Base-by-base conservation (phyloP, 1,140 invertebrate species). In the Leptinotarsa defecta region DNA sequence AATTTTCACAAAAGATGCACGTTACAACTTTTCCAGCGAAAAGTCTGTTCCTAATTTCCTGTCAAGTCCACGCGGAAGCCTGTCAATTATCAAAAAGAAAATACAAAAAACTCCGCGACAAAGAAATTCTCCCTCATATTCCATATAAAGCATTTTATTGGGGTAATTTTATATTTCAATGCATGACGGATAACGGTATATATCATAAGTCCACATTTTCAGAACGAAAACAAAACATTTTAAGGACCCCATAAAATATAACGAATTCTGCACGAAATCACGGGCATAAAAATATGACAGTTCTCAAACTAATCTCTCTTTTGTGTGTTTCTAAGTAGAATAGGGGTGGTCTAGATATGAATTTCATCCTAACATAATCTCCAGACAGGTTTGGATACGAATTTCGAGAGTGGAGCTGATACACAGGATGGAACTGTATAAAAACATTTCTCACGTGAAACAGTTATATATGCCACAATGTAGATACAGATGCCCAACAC, bases 231-330 rank as follows among this genome's bases (percentile, higher is more conserved):
- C 24, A 68, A 68, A 68, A 34, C 24, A 43, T 68, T 68, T 68
- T 68, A 68, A 68, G 67, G n/a, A 48, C 67, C 24, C 67, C 34
- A 68, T 68, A 68, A 68, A 68, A 68, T 67, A 19, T 48, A 68
- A 68, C 67, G 24, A 68, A 48, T 68, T 68, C 34, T 27, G 67
- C 43, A 68, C 43, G 67, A 68, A 68, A 68, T 68, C 67, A 68
- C 67, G n/a, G 19, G 43, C 67, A 68, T 68, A 68, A 68, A 68
- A 68, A 68, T 68, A 34, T 68, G 67, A 68, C 67, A 68, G 67
- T 68, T 68, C 67, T 68, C 24, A 68, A 68, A 43, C 67, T 43
- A 27, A 43, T 43, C 24, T 68, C 67, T 68, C 43, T 43, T 43
- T 68, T 68, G 24, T 68, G 67, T 68, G 34, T 22, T 48, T 68